These are phyloP conservation scores for Exephanes ischioxanthus DNA, from an alignment of 2,888 invertebrate species.

Conservation along the genomic window DNA sequence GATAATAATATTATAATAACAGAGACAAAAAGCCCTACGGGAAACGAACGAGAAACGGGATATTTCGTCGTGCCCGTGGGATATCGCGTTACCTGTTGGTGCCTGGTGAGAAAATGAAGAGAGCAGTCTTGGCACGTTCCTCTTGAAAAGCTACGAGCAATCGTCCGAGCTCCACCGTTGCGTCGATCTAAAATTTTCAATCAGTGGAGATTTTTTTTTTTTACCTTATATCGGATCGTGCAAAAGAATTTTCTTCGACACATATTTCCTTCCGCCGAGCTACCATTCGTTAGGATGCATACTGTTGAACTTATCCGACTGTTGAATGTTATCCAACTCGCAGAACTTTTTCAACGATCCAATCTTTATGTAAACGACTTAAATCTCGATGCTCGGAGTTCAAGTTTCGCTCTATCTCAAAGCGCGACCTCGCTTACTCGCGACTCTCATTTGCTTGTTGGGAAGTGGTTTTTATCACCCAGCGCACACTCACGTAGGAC, in stretches of 20 bases:
- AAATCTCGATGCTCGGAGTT: background rate
- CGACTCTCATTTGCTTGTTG: background rate
- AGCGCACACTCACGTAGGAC: background rate
- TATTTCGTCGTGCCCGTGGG: background rate
- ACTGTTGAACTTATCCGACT: background rate
- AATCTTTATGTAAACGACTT: slow-evolving; percentile 19
- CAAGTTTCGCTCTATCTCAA: background rate
- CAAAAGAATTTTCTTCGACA: background rate
- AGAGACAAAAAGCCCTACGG: background rate
- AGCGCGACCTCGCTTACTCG: background rate
- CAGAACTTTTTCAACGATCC: background rate
- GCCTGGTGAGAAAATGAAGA: slow-evolving; percentile 77
- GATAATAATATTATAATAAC: slow-evolving; percentile 16
- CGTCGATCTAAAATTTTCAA: slow-evolving; percentile 49
- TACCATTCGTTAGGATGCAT: background rate
- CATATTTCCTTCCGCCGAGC: background rate
- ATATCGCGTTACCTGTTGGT: slow-evolving; percentile 70
- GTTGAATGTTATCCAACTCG: background rate
- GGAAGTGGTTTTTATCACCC: slow-evolving; percentile 5
- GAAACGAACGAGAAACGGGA: background rate
- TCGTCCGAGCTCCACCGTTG: slow-evolving; percentile 85
- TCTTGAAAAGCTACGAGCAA: slow-evolving; percentile 85
- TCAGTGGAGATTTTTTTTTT: slow-evolving; percentile 1
- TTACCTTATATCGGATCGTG: too few relatives aligned
- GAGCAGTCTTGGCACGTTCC: slow-evolving; percentile 84